Evolutionary conservation across 1,140 invertebrate genomes (phyloP).

Genomic region (Amphibalanus amphitrite): DNA sequence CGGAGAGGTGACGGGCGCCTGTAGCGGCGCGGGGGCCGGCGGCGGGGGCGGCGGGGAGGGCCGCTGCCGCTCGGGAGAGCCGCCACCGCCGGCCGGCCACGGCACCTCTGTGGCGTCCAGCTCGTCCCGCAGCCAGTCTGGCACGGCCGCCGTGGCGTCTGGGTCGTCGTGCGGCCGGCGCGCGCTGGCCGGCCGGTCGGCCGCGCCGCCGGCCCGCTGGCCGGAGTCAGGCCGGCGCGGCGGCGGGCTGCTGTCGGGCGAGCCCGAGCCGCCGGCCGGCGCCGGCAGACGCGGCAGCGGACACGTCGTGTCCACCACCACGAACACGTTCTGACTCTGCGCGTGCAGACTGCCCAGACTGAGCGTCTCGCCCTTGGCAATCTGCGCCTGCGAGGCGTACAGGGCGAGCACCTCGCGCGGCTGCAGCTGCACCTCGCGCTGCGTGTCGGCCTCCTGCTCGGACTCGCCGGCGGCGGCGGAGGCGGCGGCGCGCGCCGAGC

Average conservation of each 20-base stretch:
- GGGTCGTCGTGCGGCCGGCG: no score
- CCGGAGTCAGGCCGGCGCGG: conserved; percentile 11
- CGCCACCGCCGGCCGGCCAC: conserved; percentile 14
- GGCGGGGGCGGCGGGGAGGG: neutral
- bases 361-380: conserved; percentile 35
- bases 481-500: neutral
- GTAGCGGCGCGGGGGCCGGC: neutral
- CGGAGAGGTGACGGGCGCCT: conserved; percentile 6
- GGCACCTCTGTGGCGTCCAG: conserved; percentile 23
- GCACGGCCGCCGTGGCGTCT: conserved; percentile 18
- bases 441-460: conserved; percentile 24
- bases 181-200: neutral
- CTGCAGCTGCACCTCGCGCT: conserved; percentile 28
- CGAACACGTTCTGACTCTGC: conserved; percentile 37
- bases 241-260: neutral
- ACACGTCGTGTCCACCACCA: conserved; percentile 43
- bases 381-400: conserved; percentile 37
- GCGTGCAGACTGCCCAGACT: conserved; percentile 36
- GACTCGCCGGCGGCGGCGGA: conserved; percentile 16
- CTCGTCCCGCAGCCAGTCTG: conserved; percentile 29
- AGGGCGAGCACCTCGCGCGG: conserved; percentile 35
- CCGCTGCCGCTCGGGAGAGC: neutral
- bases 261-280: neutral
- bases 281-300: conserved; percentile 27
- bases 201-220: conserved; percentile 21